A percentile compares a stretch with the other conserved stretches of the same genome.
Evolutionary conservation across 2,113 vertebrate species (phyloP).

Genomic region (Malurus melanocephalus): DNA sequence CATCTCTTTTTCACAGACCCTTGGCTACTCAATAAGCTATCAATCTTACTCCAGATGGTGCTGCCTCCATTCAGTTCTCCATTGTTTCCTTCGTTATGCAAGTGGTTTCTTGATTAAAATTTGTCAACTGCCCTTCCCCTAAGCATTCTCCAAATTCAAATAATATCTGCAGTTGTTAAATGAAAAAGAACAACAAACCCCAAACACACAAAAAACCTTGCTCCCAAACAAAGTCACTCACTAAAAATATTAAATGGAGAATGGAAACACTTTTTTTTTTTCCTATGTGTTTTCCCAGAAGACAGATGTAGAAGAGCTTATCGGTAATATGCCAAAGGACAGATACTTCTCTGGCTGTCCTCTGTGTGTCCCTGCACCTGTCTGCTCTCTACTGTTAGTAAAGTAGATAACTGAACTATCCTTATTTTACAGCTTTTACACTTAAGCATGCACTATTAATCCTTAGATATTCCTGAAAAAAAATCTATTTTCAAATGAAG

Average conservation of each 20-base stretch:
- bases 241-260: neutral
- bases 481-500: neutral
- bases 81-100: neutral
- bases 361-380: neutral
- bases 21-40: conserved; percentile 5
- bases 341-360: neutral
- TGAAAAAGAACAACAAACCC: neutral
- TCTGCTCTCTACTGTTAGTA: neutral
- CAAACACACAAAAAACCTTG: accelerated
- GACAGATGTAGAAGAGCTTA: neutral
- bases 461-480: neutral
- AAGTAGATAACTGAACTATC: neutral
- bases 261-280: neutral
- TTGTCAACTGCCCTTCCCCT: conserved; percentile 12
- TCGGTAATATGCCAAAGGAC: neutral
- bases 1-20: neutral
- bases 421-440: neutral
- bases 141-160: conserved; percentile 10
- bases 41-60: conserved; percentile 31
- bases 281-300: neutral
- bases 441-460: neutral
- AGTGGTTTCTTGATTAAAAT: conserved; percentile 30
- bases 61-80: conserved; percentile 31
- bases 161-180: neutral
- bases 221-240: neutral